phyloP scores from a whole-genome alignment of 2,797 vertebrate species.

The Loriculus beryllinus region DNA sequence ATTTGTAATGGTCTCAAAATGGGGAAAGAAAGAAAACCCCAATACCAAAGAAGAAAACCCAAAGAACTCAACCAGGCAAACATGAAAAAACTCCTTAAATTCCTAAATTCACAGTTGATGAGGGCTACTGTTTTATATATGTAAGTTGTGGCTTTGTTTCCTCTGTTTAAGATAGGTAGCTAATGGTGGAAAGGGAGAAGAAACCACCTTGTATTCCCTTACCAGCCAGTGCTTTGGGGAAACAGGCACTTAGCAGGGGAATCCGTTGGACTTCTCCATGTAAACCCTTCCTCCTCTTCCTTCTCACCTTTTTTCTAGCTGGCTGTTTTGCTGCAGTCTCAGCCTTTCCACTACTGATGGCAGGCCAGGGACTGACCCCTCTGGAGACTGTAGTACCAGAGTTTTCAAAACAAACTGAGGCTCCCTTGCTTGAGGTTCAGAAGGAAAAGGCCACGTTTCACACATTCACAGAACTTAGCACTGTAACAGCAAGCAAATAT shows the following conservation, averaged over 20 bases:
- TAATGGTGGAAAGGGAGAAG: background rate
- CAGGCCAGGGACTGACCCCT: background rate
- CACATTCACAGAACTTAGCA: background rate
- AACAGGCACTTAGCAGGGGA: background rate
- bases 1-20: background rate
- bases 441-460: background rate
- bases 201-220: background rate
- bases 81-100: background rate
- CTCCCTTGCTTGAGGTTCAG: background rate
- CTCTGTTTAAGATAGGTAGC: background rate
- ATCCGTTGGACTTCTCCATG: background rate
- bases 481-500: background rate
- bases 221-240: fast-evolving
- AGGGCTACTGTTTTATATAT: background rate
- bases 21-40: background rate
- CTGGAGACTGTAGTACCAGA: background rate
- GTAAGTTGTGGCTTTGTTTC: background rate
- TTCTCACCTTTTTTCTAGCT: background rate
- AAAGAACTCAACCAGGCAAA: background rate
- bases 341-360: background rate
- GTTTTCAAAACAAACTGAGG: background rate
- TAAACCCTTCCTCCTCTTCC: background rate
- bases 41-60: background rate
- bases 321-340: background rate
- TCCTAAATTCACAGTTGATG: background rate